Conservation (phyloP, 2,113 vertebrate species). For the Eira barbara region DNA sequence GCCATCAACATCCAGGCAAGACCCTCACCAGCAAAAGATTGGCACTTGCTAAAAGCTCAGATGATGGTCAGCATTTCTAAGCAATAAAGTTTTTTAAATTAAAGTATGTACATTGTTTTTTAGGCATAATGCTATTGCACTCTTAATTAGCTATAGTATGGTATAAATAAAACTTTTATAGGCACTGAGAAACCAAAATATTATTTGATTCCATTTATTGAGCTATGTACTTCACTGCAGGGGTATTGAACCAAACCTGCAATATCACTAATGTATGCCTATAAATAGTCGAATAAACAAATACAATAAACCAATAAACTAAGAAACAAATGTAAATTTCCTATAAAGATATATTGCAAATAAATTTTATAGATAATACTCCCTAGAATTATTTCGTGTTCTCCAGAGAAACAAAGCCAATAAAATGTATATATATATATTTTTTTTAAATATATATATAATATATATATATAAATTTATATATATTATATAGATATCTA, state of each 20-base stretch:
- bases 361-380: not conserved
- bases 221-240: too few species aligned
- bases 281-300: too few species aligned
- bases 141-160: not conserved
- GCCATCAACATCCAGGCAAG: not conserved
- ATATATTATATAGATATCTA: too few species aligned
- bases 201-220: too few species aligned
- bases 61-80: not conserved
- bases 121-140: not conserved
- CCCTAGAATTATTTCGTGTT: not conserved
- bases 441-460: too few species aligned
- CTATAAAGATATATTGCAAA: not conserved
- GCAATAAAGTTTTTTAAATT: not conserved
- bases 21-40: not conserved
- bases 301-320: too few species aligned
- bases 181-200: too few species aligned
- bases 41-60: not conserved
- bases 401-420: not conserved
- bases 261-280: too few species aligned
- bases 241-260: too few species aligned
- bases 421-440: not conserved
- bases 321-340: not conserved
- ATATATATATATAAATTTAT: too few species aligned
- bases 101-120: not conserved
- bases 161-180: not conserved